A percentile compares a stretch with the other conserved stretches of the same genome.
phyloP scores from a whole-genome alignment of 2,113 vertebrate genomes.

The Zosterops lateralis region DNA sequence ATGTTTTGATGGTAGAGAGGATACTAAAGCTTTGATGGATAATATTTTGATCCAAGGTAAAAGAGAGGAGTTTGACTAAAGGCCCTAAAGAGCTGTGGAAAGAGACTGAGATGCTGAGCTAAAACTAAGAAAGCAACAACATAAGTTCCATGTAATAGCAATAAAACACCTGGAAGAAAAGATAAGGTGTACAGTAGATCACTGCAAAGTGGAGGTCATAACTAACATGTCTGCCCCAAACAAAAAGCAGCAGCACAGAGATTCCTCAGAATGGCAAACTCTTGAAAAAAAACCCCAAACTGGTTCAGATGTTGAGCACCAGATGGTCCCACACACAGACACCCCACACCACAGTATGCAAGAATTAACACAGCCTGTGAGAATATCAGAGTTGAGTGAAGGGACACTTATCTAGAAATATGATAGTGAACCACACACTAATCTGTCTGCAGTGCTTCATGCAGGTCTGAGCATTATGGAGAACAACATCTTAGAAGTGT shows the following conservation, averaged over 20 bases:
- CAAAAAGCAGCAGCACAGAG: background rate
- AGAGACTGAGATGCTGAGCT: conserved; percentile 4
- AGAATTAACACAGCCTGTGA: background rate
- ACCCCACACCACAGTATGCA: background rate
- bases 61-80: conserved; percentile 47
- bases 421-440: background rate
- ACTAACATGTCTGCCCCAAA: background rate
- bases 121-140: conserved; percentile 33
- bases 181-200: conserved; percentile 11
- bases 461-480: background rate
- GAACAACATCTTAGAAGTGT: background rate
- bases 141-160: background rate
- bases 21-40: conserved; percentile 61
- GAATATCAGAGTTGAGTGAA: background rate
- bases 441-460: background rate
- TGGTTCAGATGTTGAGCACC: background rate
- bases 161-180: conserved; percentile 30
- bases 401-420: background rate
- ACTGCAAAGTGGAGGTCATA: conserved; percentile 28
- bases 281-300: background rate
- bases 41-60: conserved; percentile 60
- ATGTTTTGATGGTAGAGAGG: conserved; percentile 53
- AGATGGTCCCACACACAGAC: background rate
- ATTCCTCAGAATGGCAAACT: background rate
- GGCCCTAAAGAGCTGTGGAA: conserved; percentile 11